These are phyloP conservation scores for Pterois miles DNA, from an alignment of 2,797 vertebrate species.

Conservation along the genomic window DNA sequence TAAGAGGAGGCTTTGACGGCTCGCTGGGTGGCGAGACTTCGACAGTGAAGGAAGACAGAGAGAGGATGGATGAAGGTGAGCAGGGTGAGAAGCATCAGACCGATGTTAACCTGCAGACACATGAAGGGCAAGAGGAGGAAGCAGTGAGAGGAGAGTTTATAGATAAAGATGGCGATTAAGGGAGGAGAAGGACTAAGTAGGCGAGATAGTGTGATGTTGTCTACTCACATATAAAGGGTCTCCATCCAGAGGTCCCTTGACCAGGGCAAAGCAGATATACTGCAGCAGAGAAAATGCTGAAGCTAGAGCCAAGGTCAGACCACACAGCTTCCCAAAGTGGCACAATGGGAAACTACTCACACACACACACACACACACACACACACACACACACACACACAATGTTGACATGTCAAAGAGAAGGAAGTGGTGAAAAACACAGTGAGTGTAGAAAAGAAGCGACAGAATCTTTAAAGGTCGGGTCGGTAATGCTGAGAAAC, in stretches of 20 bases:
- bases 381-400: slow-evolving; percentile 29
- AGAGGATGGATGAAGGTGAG: slow-evolving; percentile 87
- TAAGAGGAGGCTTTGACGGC: slow-evolving; percentile 12
- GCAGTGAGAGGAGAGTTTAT: neutral
- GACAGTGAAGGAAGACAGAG: slow-evolving; percentile 83
- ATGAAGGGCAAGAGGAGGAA: neutral
- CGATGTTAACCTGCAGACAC: slow-evolving; percentile 86
- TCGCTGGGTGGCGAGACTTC: slow-evolving; percentile 42
- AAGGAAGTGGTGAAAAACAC: neutral
- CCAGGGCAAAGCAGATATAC: slow-evolving; percentile 88
- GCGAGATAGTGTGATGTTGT: neutral
- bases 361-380: slow-evolving; percentile 4
- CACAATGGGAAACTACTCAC: slow-evolving; percentile 87
- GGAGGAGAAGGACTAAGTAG: no score
- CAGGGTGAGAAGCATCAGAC: slow-evolving; percentile 81
- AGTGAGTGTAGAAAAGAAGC: neutral
- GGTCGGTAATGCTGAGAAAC: no score
- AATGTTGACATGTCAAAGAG: neutral
- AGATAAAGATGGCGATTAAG: neutral
- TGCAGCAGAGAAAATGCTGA: slow-evolving; percentile 89
- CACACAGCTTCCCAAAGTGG: slow-evolving; percentile 94
- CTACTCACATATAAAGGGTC: slow-evolving; percentile 90
- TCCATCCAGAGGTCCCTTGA: slow-evolving; percentile 81
- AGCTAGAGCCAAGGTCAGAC: slow-evolving; percentile 88
- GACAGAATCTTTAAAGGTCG: neutral